phyloP scores from a whole-genome alignment of 53 echinoderm and acorn worm genomes.

The Zoroaster sp. region DNA sequence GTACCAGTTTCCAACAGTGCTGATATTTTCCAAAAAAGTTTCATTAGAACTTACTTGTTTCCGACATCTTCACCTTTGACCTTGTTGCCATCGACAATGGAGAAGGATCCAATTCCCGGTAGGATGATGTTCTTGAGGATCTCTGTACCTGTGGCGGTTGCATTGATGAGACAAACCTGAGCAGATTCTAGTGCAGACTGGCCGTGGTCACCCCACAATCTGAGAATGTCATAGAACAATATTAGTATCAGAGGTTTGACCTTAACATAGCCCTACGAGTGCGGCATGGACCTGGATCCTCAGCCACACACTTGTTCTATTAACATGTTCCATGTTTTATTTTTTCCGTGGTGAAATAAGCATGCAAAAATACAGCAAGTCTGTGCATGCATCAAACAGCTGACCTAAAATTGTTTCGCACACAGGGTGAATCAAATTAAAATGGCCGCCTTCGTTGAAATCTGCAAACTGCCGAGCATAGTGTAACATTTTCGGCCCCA shows the following conservation, averaged over 20 bases:
- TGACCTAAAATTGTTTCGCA: neutral
- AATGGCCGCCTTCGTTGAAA: too few species aligned
- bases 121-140: conserved; percentile 92
- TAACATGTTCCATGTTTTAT: too few species aligned
- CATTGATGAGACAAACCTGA: conserved; percentile 89
- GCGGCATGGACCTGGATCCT: too few species aligned
- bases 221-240: too few species aligned
- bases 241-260: neutral
- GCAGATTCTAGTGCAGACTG: conserved; percentile 90
- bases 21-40: too few species aligned
- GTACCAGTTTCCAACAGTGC: too few species aligned
- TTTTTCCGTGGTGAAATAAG: too few species aligned
- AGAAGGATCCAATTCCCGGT: conserved; percentile 93
- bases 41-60: conserved; percentile 80
- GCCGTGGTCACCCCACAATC: conserved; percentile 97
- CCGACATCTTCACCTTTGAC: conserved; percentile 97
- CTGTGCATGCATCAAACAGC: neutral
- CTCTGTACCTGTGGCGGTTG: conserved; percentile 94
- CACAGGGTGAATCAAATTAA: too few species aligned
- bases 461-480: too few species aligned
- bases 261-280: neutral
- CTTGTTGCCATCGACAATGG: conserved; percentile 90
- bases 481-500: too few species aligned
- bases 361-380: neutral
- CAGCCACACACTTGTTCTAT: neutral